phyloP scores from a whole-genome alignment of 1,140 invertebrate species.

The Anastatus disparis region DNA sequence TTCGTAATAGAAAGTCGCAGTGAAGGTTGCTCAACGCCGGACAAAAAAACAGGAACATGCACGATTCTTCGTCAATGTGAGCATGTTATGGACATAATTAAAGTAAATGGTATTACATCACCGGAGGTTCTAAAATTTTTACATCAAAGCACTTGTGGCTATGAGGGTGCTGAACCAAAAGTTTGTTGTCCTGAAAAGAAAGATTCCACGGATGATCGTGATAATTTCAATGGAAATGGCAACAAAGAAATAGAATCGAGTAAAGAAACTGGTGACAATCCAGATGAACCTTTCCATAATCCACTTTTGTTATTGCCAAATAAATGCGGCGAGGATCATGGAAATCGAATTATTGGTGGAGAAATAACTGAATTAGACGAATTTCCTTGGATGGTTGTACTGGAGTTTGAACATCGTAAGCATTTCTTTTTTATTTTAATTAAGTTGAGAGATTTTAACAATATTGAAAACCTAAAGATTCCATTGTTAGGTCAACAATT shows the following conservation, averaged over 20 bases:
- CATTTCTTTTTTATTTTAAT: too few species aligned
- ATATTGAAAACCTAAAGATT: too few species aligned
- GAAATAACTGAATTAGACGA: not conserved
- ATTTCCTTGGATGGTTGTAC: conserved; percentile 3
- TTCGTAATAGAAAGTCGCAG: not conserved
- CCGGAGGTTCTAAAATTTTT: conserved; percentile 51
- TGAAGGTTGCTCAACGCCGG: conserved; percentile 53
- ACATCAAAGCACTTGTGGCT: conserved; percentile 61
- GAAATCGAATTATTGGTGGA: conserved; percentile 2
- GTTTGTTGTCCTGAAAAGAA: conserved; percentile 59
- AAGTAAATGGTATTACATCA: conserved; percentile 9
- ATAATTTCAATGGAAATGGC: not conserved
- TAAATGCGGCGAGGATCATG: conserved; percentile 55
- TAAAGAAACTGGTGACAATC: not conserved
- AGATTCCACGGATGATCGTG: not conserved
- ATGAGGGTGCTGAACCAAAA: conserved; percentile 51
- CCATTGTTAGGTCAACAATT: too few species aligned
- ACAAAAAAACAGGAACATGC: conserved; percentile 56
- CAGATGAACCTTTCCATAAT: not conserved
- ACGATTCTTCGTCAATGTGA: conserved; percentile 58
- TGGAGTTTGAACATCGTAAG: conserved; percentile 61
- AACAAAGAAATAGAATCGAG: not conserved
- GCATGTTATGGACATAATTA: conserved; percentile 45
- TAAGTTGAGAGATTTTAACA: too few species aligned
- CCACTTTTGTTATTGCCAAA: conserved; percentile 43